Base-by-base conservation (phyloP, 2,888 invertebrate species). In the Drosophila sordidapex region DNA sequence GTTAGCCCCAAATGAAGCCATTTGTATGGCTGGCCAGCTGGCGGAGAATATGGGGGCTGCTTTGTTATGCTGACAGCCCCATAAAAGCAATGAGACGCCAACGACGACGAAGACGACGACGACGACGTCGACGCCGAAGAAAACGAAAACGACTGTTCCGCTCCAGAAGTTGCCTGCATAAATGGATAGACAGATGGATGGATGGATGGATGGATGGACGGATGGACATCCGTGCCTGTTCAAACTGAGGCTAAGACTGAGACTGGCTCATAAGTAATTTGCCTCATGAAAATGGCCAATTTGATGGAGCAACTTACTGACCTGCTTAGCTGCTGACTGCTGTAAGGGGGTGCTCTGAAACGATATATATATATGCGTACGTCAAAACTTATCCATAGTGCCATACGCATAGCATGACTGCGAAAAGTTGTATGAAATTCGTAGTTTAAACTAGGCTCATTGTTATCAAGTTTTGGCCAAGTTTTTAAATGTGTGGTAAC, bases 221-320 rank as follows among this genome's bases (percentile, higher is more conserved):
- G 35, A 25, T 52, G 68, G 36, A 51, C 58, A 57, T 60, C 48
- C 60, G 67, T 59, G 75, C 57, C 64, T 53, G 53, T 51, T 63
- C 59, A 74, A 73, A 66, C 57, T 61, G 33, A 61, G 87, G 73
- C 70, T 74, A 25, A 13, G 75, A 66, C 62, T 60, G 27, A 53
- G 83, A 78, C 69, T 80, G 83, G 73, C 48, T 72, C 75, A 74
- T 78, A 78, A 78, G 78, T 81, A 83, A 83, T 88, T 83, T 88
- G 81, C 76, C 63, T 78, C 73, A 83, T 83, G 71, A 79, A 85
- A 77, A 87, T 85, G 80, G 77, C 71, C 83, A 82, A 83, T 83
- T 87, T 88, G 75, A 51, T 62, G 61, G 61, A 52, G 67, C 65
- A 69, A 68, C 56, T 72, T 31, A 27, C 56, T 38, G 63, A n/a